Evolutionary conservation across 92 coral and sea anemone genomes (phyloP).

Genomic region (Epizoanthus ramosus): DNA sequence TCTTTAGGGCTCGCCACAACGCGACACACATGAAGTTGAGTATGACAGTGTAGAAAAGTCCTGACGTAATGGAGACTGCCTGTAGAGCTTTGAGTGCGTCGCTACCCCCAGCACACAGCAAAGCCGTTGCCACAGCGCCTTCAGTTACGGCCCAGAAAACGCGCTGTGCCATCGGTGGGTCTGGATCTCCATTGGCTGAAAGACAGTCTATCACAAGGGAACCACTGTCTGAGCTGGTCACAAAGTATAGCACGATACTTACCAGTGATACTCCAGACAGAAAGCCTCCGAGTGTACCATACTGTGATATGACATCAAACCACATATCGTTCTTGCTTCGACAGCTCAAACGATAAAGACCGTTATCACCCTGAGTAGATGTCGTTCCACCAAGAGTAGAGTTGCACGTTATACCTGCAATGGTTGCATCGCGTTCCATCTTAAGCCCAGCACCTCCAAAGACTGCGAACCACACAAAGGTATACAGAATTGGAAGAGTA

Average conservation of each 20-base stretch:
- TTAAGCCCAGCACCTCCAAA: slow-evolving; percentile 52
- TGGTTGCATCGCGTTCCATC: slow-evolving; percentile 55
- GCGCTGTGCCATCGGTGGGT: slow-evolving; percentile 57
- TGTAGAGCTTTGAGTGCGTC: slow-evolving; percentile 82
- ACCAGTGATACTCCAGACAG: slow-evolving; percentile 47
- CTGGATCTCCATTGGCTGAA: slow-evolving; percentile 62
- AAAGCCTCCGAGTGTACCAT: slow-evolving; percentile 41
- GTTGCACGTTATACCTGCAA: slow-evolving; percentile 42
- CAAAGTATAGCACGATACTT: slow-evolving; percentile 61
- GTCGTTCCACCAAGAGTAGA: slow-evolving; percentile 42
- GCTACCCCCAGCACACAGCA: slow-evolving; percentile 72
- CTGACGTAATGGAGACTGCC: slow-evolving; percentile 78
- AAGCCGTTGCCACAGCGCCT: slow-evolving; percentile 89
- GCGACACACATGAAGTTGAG: slow-evolving; percentile 84
- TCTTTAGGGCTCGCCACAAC: slow-evolving; percentile 80
- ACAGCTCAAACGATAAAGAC: slow-evolving; percentile 48
- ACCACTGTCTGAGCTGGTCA: slow-evolving; percentile 68
- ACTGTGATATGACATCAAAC: slow-evolving; percentile 50
- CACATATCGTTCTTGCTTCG: slow-evolving; percentile 53
- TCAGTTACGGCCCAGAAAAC: slow-evolving; percentile 65
- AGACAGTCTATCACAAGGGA: slow-evolving; percentile 63
- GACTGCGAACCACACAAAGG: slow-evolving; percentile 50
- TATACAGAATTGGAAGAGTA: slow-evolving; percentile 44
- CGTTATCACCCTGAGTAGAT: slow-evolving; percentile 26
- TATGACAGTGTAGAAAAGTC: slow-evolving; percentile 76